Base-by-base conservation (phyloP, 2,113 vertebrate species). In the Scortum barcoo region DNA sequence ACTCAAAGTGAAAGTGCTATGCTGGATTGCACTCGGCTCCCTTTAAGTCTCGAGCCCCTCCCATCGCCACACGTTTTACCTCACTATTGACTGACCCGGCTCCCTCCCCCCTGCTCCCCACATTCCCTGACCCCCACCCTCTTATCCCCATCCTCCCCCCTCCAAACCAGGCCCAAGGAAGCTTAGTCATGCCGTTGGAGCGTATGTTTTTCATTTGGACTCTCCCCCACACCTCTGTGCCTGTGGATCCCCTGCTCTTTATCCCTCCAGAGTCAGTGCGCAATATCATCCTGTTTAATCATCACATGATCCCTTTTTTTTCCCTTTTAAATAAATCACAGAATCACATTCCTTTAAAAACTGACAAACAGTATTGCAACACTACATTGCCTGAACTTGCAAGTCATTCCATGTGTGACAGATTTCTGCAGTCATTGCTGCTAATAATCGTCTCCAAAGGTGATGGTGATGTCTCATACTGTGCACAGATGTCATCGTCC, bases 1-100 rank as follows among this genome's bases (percentile, higher is more conserved):
- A 36, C 88, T 91, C 87, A 94, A 95, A 94, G 94, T 93, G 93
- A 94, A 94, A 94, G 93, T 94, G 92, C 86, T 91, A 10, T 5
- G 77, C 75, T 86, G 71, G 84, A 87, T 80, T 83, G 91, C 83
- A 73, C 36, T 84, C 86, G 90, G 89, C 91, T 92, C 88, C 85
- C 86, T 93, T 90, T 91, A 93, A 93, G 87, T 90, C 78, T 63
- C 67, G 0, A 6, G 92, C 88, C 93, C 91, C 93, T 93, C 94
- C 93, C 92, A 94, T 87, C 30, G 24, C 78, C 86, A 92, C 89
- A 93, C 89, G 90, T 87, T 93, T 91, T 93, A 93, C 91, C 88
- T 93, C 89, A 83, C 91, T 82, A 92, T 91, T 91, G 88, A 92
- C 88, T 76, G 88, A 86, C 89, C 89, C 78, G 36, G 86, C 87